These are phyloP conservation scores for Urocitellus parryii DNA, from an alignment of 2,113 vertebrate species.

Conservation along the genomic window DNA sequence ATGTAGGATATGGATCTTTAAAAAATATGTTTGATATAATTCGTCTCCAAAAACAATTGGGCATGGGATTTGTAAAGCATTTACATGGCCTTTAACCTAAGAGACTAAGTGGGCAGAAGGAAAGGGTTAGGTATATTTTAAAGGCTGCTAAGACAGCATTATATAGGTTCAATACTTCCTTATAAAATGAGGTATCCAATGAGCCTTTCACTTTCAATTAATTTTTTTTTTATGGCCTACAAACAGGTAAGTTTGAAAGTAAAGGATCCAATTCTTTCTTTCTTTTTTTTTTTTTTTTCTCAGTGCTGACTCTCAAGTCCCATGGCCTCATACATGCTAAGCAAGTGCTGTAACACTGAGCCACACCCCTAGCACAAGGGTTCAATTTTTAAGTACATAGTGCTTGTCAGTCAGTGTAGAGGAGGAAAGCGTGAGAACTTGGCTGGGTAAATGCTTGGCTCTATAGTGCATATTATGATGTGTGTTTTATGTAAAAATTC, in stretches of 20 bases:
- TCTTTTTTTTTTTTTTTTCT: no score
- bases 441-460: neutral
- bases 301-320: no score
- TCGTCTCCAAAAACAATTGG: neutral
- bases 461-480: neutral
- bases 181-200: neutral
- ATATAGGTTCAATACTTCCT: neutral
- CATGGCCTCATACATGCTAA: no score
- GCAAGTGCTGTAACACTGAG: no score
- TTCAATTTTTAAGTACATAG: neutral
- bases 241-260: conserved; percentile 14
- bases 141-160: neutral
- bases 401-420: neutral
- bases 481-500: neutral
- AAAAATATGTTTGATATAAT: neutral
- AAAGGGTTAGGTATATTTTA: neutral
- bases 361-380: neutral
- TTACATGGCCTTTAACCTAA: neutral
- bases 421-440: conserved; percentile 35
- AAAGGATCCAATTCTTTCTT: neutral
- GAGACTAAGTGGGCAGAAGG: neutral
- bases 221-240: neutral
- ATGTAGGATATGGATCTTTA: neutral
- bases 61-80: neutral
- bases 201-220: neutral